Percentiles rank a stretch among this genome's conserved stretches.
phyloP scores from a whole-genome alignment of 2,797 vertebrate genomes.

The Spizella passerina region DNA sequence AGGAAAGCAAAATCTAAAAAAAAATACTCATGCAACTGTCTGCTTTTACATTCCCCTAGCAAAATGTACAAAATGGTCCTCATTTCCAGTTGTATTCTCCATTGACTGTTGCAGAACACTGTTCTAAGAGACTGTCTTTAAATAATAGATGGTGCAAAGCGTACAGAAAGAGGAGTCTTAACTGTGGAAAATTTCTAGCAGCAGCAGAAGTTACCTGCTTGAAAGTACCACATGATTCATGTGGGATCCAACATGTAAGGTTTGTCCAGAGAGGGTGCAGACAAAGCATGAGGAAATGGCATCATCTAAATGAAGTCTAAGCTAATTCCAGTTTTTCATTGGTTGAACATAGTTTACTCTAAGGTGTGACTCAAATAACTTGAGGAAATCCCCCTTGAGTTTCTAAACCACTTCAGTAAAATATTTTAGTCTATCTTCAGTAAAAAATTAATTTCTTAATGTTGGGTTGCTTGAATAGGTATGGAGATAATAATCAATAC shows the following conservation, averaged over 20 bases:
- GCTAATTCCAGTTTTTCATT: neutral
- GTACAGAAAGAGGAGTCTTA: neutral
- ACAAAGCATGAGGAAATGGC: neutral
- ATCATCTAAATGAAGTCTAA: neutral
- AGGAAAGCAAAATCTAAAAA: neutral
- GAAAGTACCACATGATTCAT: neutral
- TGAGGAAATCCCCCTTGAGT: neutral
- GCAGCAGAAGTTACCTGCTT: neutral
- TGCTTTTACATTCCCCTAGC: neutral
- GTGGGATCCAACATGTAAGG: neutral
- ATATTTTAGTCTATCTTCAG: neutral
- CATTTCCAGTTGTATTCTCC: neutral
- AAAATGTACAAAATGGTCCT: neutral
- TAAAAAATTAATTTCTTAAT: neutral
- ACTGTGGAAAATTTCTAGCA: neutral
- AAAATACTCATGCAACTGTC: neutral
- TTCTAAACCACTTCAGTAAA: neutral
- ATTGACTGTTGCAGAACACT: neutral
- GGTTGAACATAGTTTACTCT: neutral
- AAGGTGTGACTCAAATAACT: neutral
- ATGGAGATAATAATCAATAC: neutral
- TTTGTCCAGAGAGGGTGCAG: neutral
- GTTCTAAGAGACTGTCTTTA: neutral
- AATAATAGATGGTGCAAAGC: neutral
- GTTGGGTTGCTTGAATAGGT: neutral